phyloP scores from a whole-genome alignment of 2,888 invertebrate species.

The Emmelina monodactyla region DNA sequence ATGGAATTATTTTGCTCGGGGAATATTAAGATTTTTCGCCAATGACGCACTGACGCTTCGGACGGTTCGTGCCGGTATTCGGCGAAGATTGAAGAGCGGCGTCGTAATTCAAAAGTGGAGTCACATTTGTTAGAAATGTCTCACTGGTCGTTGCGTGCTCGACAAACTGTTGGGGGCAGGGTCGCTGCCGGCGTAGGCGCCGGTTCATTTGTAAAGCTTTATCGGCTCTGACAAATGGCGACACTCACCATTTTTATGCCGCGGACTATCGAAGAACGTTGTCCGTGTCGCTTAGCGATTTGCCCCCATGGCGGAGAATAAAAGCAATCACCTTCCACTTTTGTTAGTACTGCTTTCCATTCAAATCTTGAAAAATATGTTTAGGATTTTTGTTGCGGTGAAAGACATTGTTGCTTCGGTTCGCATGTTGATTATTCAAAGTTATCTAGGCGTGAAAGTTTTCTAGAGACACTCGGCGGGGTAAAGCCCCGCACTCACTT shows the following conservation, averaged over 20 bases:
- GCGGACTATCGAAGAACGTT: constrained; percentile 37
- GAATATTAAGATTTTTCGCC: constrained; percentile 20
- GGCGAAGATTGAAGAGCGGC: constrained; percentile 20
- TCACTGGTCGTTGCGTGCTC: constrained; percentile 40
- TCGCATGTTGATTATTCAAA: constrained; percentile 51
- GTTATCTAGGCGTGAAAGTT: constrained; percentile 54
- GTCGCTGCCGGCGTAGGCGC: constrained; percentile 36
- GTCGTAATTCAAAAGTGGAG: constrained; percentile 31
- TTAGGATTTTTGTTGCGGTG: too few species aligned
- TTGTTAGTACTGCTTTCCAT: constrained; percentile 12
- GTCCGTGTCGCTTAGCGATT: constrained; percentile 23
- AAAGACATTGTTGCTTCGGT: constrained; percentile 24
- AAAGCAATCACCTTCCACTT: too few species aligned
- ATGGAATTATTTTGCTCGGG: constrained; percentile 31
- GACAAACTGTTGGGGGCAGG: constrained; percentile 42
- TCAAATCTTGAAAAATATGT: too few species aligned
- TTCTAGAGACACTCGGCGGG: constrained; percentile 46
- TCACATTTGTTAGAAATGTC: constrained; percentile 39
- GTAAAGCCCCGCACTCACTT: constrained; percentile 45
- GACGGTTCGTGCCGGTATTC: not conserved
- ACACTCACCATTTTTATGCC: constrained; percentile 49
- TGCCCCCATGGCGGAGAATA: constrained; percentile 9
- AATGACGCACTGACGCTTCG: constrained; percentile 12
- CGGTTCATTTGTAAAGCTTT: constrained; percentile 57
- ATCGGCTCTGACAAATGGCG: constrained; percentile 49